A percentile compares a stretch with the other conserved stretches of the same genome.
Evolutionary conservation across 1,140 invertebrate species (phyloP).

Genomic region (Drosophila sturtevanti): DNA sequence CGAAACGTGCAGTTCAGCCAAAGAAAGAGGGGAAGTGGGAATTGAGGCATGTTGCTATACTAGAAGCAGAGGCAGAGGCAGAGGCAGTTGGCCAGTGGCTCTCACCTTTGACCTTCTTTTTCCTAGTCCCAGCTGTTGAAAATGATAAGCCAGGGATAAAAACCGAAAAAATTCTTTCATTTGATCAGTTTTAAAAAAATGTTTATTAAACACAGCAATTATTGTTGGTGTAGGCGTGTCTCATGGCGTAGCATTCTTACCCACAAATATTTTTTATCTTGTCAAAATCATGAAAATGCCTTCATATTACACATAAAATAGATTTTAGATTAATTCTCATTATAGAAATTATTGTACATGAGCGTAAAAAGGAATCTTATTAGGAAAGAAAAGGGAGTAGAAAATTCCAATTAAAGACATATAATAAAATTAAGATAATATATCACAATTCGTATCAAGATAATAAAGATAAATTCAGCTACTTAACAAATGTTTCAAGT

Average conservation of each 20-base stretch:
- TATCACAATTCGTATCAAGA: too few species aligned
- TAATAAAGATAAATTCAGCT: too few species aligned
- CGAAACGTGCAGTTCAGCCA: slow-evolving; percentile 70
- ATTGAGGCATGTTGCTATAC: too few species aligned
- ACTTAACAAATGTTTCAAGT: too few species aligned
- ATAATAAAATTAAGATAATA: too few species aligned
- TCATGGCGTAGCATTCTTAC: background rate
- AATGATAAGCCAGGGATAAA: slow-evolving; percentile 43
- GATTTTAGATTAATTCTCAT: background rate
- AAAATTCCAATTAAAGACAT: too few species aligned
- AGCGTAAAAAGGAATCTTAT: too few species aligned
- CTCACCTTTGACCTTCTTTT: slow-evolving; percentile 70
- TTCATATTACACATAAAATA: background rate
- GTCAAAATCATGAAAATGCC: background rate
- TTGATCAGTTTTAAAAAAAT: background rate
- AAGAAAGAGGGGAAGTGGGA: slow-evolving; percentile 18
- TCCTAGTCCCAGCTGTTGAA: slow-evolving; percentile 35
- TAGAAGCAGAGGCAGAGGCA: background rate
- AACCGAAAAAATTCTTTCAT: slow-evolving; percentile 27
- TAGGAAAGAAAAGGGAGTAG: background rate
- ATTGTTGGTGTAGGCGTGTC: background rate
- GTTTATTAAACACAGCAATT: background rate
- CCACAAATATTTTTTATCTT: background rate
- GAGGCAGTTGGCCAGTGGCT: slow-evolving; percentile 19
- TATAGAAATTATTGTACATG: background rate